Conservation (phyloP, 2,888 invertebrate species). For the Acanthosepion esculentum region DNA sequence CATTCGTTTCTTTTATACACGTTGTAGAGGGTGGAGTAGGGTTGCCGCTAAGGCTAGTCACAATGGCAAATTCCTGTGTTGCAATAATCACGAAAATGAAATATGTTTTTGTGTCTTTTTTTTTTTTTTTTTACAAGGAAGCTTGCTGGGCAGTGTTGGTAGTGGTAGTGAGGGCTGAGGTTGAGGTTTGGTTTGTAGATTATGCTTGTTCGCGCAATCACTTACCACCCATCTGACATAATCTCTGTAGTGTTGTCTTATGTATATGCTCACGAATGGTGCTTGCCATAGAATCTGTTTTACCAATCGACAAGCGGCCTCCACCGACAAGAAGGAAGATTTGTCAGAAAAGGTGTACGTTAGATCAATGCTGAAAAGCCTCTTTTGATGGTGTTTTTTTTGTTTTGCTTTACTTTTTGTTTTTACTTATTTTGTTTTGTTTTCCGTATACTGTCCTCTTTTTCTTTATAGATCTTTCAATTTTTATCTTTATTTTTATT, state of each 20-base stretch:
- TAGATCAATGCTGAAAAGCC: background rate
- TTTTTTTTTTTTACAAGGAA: background rate
- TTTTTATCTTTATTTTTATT: too few relatives aligned
- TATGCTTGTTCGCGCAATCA: background rate
- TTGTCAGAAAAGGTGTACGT: background rate
- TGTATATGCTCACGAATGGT: accelerated
- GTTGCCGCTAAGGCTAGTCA: background rate
- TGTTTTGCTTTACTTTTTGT: background rate
- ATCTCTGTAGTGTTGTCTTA: background rate
- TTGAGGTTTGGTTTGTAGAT: background rate
- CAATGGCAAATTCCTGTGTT: background rate
- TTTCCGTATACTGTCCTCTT: too few relatives aligned
- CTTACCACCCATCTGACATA: background rate
- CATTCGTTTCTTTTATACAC: background rate
- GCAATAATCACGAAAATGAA: background rate
- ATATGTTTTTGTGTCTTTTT: background rate
- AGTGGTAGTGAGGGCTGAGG: background rate
- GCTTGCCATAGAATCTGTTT: background rate
- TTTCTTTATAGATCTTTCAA: too few relatives aligned
- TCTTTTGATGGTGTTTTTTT: background rate
- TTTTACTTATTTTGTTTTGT: background rate
- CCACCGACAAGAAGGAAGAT: background rate
- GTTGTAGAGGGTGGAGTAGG: background rate
- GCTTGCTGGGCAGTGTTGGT: background rate
- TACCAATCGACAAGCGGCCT: background rate